Conservation (phyloP, 2,888 invertebrate genomes). For the Machimus atricapillus region DNA sequence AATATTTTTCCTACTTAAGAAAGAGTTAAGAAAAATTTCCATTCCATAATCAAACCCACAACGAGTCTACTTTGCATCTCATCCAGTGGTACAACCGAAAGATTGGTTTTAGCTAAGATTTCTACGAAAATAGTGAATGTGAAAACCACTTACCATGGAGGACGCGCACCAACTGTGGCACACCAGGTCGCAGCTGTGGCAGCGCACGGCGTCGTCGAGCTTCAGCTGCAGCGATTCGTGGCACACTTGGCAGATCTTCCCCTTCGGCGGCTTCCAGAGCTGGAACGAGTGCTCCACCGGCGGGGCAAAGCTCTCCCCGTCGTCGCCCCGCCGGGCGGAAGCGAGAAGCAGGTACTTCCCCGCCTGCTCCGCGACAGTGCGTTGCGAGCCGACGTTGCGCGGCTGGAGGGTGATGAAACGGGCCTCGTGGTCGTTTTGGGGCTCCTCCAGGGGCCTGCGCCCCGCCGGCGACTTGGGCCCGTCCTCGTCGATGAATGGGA, state of each 20-base stretch:
- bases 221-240: constrained; percentile 46
- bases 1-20: neutral
- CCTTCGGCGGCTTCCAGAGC: constrained; percentile 47
- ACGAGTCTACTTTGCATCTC: neutral
- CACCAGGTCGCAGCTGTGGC: constrained; percentile 48
- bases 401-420: constrained; percentile 49
- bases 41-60: neutral
- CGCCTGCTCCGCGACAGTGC: constrained; percentile 34
- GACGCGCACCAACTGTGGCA: constrained; percentile 49
- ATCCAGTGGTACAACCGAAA: neutral
- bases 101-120: neutral
- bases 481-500: constrained; percentile 50
- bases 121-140: constrained; percentile 3
- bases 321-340: neutral
- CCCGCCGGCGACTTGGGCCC: constrained; percentile 13
- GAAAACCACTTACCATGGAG: constrained; percentile 49
- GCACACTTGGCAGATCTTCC: constrained; percentile 50
- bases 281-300: constrained; percentile 46
- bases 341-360: neutral
- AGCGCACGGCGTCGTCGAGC: constrained; percentile 47
- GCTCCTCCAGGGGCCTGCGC: neutral
- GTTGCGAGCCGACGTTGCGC: constrained; percentile 44
- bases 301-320: constrained; percentile 5
- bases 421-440: constrained; percentile 35
- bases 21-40: neutral